Conservation (phyloP, 2,888 invertebrate species). For the Melanotus villosus region DNA sequence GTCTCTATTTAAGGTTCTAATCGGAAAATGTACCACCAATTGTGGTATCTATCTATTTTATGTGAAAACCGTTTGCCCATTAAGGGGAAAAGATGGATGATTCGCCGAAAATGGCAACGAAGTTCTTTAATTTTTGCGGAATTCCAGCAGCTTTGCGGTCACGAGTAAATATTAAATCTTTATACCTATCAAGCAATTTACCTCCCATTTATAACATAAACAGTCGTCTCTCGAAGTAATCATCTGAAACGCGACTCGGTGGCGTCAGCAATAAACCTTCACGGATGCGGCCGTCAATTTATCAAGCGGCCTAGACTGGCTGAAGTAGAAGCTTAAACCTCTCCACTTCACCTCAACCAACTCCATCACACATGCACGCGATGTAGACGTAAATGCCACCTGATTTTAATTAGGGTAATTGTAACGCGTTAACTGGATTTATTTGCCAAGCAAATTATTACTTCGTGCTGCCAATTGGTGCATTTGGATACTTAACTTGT, state of each 20-base stretch:
- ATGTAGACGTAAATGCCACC: conserved; percentile 53
- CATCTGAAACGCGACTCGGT: conserved; percentile 57
- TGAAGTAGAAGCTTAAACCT: conserved; percentile 47
- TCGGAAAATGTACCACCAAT: no score
- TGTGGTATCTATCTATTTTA: no score
- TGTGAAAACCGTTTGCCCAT: no score
- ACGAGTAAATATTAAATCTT: conserved; percentile 37
- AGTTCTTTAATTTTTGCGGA: conserved; percentile 8
- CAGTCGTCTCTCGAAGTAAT: conserved; percentile 56
- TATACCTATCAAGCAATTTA: conserved; percentile 48
- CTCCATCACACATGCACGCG: conserved; percentile 50
- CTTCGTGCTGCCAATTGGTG: conserved; percentile 51
- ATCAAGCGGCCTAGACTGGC: conserved; percentile 56
- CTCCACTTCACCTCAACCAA: conserved; percentile 40
- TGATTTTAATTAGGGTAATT: conserved; percentile 57
- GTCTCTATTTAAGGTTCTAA: no score
- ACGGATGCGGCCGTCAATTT: conserved; percentile 58
- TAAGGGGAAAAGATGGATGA: not conserved
- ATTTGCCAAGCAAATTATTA: conserved; percentile 56
- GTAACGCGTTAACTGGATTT: conserved; percentile 54
- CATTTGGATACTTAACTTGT: conserved; percentile 41
- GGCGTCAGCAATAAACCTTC: conserved; percentile 62
- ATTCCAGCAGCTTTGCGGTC: conserved; percentile 9
- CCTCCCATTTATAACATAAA: conserved; percentile 53
- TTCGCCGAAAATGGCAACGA: not conserved